These are phyloP conservation scores for Takifugu rubripes DNA, from an alignment of 2,797 vertebrate species.

Conservation along the genomic window DNA sequence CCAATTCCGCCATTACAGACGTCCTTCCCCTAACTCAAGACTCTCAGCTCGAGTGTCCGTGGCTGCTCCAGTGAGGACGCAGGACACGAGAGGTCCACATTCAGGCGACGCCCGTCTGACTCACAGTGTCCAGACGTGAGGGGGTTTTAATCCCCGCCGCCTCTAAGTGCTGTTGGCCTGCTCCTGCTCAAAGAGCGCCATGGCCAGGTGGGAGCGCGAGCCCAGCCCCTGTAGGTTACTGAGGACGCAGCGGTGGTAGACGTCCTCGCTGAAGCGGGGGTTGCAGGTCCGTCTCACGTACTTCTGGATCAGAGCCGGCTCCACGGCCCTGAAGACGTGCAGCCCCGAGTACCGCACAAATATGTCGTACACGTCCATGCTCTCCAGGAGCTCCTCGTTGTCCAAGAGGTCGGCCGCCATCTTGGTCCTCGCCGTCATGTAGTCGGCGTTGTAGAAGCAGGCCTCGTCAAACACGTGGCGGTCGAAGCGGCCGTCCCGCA, in stretches of 20 bases:
- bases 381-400: conserved; percentile 91
- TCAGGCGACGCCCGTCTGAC: conserved; percentile 22
- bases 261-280: conserved; percentile 89
- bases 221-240: conserved; percentile 93
- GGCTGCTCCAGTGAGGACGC: conserved; percentile 1
- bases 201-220: conserved; percentile 88
- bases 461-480: conserved; percentile 89
- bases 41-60: not conserved
- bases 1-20: too few species aligned
- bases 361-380: conserved; percentile 91
- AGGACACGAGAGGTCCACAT: too few species aligned
- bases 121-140: conserved; percentile 29
- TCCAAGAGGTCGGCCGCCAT: conserved; percentile 88
- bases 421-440: conserved; percentile 89
- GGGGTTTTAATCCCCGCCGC: not conserved
- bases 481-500: conserved; percentile 88
- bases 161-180: conserved; percentile 93
- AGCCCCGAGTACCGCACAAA: conserved; percentile 93
- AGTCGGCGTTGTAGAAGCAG: conserved; percentile 98
- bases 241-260: conserved; percentile 93
- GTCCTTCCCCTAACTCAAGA: too few species aligned
- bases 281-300: conserved; percentile 86
- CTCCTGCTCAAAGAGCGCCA: conserved; percentile 94
- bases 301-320: conserved; percentile 92
- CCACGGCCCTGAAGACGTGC: conserved; percentile 94